Base-by-base conservation (phyloP, 2,888 invertebrate species). In the Coleophora deauratella region DNA sequence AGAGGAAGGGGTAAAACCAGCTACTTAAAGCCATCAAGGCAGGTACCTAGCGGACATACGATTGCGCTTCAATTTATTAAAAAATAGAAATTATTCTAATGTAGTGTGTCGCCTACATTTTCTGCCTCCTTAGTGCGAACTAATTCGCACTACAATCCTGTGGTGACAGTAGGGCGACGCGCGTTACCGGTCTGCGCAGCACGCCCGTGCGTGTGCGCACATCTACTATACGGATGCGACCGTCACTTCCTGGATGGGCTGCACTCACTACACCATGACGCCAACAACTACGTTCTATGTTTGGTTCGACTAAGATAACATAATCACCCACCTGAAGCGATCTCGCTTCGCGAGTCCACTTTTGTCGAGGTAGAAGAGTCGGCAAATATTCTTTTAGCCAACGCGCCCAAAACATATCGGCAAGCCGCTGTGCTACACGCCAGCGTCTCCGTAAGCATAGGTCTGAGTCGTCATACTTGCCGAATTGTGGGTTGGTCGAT, bases 371-470 rank as follows among this genome's bases (percentile, higher is more conserved):
- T 8, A 43, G 13, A 9, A 49, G 34, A 1, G 43, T 43, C 3
- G 45, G 45, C 10, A 46, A 33, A 33, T 42, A 43, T 41, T 49
- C 43, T 37, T 43, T 46, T 1, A 57, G 13, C 61, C 61, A 66
- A 8, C 59, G 35, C 8, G 28, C 39, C 62, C 59, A 62, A 35
- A 62, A 59, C 38, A 35, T 42, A 21, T 57, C 51, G 1, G 55
- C 43, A 1, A 56, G 36, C 8, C 47, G 35, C 35, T 54, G 48
- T 0, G 51, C 47, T n/a, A 52, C 38, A 6, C 52, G 46, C 54
- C 56, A 58, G 1, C 43, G 44, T 37, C 68, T 75, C 3, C 43
- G 38, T 3, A 53, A 31, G 27, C 36, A 27, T 2, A 38, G 43
- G 30, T 55, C 51, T 0, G 28, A 11, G 9, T 36, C 28, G 6